These are phyloP conservation scores for Rhagoletis pomonella DNA, from an alignment of 1,140 invertebrate genomes.

Conservation along the genomic window DNA sequence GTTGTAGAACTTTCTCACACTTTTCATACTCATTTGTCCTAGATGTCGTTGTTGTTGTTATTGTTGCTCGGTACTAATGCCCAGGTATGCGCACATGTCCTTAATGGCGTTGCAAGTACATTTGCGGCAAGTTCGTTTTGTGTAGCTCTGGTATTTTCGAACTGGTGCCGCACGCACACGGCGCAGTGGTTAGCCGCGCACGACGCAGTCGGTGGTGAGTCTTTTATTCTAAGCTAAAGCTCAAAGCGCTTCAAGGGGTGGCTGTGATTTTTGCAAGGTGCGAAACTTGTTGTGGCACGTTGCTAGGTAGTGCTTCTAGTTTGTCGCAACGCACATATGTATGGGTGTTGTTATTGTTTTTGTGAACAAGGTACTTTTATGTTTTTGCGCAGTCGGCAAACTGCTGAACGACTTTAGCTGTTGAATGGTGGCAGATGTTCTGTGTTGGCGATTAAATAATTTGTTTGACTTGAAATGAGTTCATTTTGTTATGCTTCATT, in stretches of 20 bases:
- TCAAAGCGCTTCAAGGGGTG: background rate
- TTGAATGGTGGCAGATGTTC: constrained; percentile 43
- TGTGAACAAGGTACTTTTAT: background rate
- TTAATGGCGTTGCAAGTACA: constrained; percentile 51
- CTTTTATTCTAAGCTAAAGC: background rate
- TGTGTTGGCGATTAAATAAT: constrained; percentile 45
- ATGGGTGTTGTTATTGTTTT: constrained; percentile 2
- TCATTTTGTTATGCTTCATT: constrained; percentile 5
- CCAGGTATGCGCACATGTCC: constrained; percentile 49
- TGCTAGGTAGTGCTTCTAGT: background rate
- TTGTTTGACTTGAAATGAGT: constrained; percentile 35
- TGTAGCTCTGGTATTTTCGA: constrained; percentile 24
- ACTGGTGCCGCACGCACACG: background rate
- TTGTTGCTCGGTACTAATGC: background rate
- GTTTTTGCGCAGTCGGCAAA: constrained; percentile 24
- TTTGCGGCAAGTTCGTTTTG: constrained; percentile 26
- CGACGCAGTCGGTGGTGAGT: background rate
- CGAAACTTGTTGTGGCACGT: constrained; percentile 48
- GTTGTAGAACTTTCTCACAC: constrained; percentile 6
- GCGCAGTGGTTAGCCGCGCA: too few species aligned
- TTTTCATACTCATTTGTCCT: background rate
- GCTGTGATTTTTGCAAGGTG: constrained; percentile 44
- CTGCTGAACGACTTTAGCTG: background rate
- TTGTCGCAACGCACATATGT: background rate
- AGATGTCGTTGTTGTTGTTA: background rate